Percentiles rank a stretch among this genome's conserved stretches.
These are phyloP conservation scores for Coptodon bakossiorum DNA, from an alignment of 2,113 vertebrate genomes.

Conservation along the genomic window DNA sequence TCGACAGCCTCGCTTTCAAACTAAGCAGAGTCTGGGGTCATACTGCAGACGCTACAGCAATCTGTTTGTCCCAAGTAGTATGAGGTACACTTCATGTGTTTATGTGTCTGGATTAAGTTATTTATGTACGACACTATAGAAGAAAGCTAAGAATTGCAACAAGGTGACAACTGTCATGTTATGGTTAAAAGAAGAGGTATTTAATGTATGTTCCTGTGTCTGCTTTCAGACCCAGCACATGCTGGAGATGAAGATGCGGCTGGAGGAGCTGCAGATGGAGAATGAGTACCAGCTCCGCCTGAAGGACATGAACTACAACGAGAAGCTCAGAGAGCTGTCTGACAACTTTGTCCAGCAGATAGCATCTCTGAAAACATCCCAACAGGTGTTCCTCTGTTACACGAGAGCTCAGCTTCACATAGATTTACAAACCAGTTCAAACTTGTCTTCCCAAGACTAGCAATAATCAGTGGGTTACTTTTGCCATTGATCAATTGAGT, in stretches of 20 bases:
- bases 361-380: conserved; percentile 73
- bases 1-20: neutral
- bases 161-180: neutral
- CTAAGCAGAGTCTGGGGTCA: accelerated
- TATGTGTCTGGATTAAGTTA: neutral
- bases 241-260: conserved; percentile 80
- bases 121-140: neutral
- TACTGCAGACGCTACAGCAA: neutral
- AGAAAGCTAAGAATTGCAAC: neutral
- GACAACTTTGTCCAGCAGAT: conserved; percentile 83
- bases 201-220: neutral
- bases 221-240: conserved; percentile 77
- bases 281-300: too few species aligned
- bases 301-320: too few species aligned
- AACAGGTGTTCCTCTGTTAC: conserved; percentile 72
- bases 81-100: neutral
- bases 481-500: neutral
- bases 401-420: neutral
- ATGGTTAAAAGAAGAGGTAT: neutral
- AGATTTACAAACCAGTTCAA: neutral
- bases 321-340: conserved; percentile 84
- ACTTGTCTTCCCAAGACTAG: neutral
- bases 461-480: neutral
- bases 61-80: neutral
- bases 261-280: too few species aligned